Percentiles rank a stretch among this genome's conserved stretches.
phyloP scores from a whole-genome alignment of 2,113 vertebrate genomes.

The Psilopogon haemacephalus region DNA sequence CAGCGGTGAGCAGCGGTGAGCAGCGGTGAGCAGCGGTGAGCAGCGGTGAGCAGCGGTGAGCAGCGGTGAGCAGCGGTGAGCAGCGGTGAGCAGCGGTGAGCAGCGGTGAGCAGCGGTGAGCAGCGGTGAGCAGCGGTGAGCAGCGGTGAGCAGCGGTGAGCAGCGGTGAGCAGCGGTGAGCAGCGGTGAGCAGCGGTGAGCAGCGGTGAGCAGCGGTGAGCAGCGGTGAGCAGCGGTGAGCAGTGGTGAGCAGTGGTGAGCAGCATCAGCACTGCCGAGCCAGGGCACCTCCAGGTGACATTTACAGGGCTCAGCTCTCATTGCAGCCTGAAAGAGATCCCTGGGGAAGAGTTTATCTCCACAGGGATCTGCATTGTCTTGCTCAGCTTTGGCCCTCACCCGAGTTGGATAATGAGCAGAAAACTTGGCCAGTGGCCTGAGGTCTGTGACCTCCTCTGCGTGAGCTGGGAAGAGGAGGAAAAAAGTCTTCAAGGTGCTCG shows the following conservation, averaged over 20 bases:
- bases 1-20: constrained; percentile 41
- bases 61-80: constrained; percentile 41
- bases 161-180: constrained; percentile 41
- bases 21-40: constrained; percentile 41
- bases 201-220: constrained; percentile 41
- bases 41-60: constrained; percentile 41
- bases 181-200: constrained; percentile 41
- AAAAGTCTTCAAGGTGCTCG: constrained; percentile 20
- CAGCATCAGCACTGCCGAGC: constrained; percentile 9
- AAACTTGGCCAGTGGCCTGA: constrained; percentile 62
- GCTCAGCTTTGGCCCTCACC: constrained; percentile 65
- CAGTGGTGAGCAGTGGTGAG: constrained; percentile 34
- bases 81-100: constrained; percentile 41
- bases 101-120: constrained; percentile 41
- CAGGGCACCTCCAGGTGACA: constrained; percentile 54
- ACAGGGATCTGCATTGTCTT: constrained; percentile 63
- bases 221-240: constrained; percentile 41
- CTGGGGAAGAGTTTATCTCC: constrained; percentile 51
- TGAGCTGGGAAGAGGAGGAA: constrained; percentile 51
- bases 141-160: constrained; percentile 41
- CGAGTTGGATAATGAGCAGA: constrained; percentile 66
- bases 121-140: constrained; percentile 41
- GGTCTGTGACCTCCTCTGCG: constrained; percentile 45
- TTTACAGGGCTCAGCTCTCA: constrained; percentile 65
- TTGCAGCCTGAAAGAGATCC: constrained; percentile 51